A percentile compares a stretch with the other conserved stretches of the same genome.
Conservation (phyloP, 2,113 vertebrate genomes). For the Brachyistius frenatus region DNA sequence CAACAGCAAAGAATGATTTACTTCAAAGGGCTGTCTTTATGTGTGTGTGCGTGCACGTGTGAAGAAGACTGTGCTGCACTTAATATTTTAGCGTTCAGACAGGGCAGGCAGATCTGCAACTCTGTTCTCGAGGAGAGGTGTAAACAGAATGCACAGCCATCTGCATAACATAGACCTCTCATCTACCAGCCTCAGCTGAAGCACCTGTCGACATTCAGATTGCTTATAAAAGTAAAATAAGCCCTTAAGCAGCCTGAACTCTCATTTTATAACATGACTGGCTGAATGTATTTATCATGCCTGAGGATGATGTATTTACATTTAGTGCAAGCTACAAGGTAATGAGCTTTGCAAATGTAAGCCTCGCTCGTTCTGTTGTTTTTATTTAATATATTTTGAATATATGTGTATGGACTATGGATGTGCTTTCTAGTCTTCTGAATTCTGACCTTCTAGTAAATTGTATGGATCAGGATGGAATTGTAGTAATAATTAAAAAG, state of each 20-base stretch:
- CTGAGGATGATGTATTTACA: neutral
- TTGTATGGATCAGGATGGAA: neutral
- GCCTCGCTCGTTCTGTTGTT: neutral
- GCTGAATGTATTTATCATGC: neutral
- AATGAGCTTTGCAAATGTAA: neutral
- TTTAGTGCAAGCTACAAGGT: neutral
- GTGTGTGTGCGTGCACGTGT: slow-evolving; percentile 9
- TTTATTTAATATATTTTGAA: neutral
- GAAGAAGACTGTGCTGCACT: slow-evolving; percentile 8
- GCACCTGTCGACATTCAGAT: slow-evolving; percentile 19
- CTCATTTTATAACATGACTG: neutral
- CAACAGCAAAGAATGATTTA: no score
- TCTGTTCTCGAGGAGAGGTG: slow-evolving; percentile 36
- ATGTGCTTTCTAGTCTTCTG: no score
- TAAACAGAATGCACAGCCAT: slow-evolving; percentile 62
- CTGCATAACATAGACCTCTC: slow-evolving; percentile 54
- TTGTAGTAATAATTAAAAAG: neutral
- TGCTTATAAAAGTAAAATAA: neutral
- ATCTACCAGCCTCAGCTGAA: slow-evolving; percentile 20
- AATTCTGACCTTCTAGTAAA: neutral
- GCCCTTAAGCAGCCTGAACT: neutral
- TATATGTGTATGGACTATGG: no score
- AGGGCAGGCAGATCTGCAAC: slow-evolving; percentile 19
- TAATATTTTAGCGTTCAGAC: slow-evolving; percentile 35
- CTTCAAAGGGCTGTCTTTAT: neutral